Percentiles rank a stretch among this genome's conserved stretches.
Evolutionary conservation across 2,113 vertebrate genomes (phyloP).

Genomic region (Thermophis baileyi): DNA sequence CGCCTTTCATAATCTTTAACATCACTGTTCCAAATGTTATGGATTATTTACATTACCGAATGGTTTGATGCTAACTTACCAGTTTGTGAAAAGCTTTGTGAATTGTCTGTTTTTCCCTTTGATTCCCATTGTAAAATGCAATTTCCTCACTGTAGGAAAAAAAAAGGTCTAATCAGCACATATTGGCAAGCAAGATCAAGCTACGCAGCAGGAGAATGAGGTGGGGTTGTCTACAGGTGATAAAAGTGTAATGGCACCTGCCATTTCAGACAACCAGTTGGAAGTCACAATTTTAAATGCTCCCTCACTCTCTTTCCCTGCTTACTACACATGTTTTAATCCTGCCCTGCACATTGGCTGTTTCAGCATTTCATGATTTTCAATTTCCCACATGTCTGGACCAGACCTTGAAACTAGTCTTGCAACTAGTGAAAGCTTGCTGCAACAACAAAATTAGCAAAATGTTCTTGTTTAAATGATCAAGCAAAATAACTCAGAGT

Average conservation of each 20-base stretch:
- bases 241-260: background rate
- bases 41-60: background rate
- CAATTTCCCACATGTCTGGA: background rate
- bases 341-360: background rate
- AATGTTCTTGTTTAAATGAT: background rate
- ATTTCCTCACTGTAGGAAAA: slow-evolving; percentile 88
- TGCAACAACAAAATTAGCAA: background rate
- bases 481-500: background rate
- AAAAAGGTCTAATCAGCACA: background rate
- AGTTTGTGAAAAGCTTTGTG: slow-evolving; percentile 87
- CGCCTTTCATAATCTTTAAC: rapidly evolving
- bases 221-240: background rate
- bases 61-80: slow-evolving; percentile 69
- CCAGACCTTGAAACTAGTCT: background rate
- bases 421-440: background rate
- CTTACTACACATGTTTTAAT: background rate
- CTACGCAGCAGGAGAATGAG: background rate
- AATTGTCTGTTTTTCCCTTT: slow-evolving; percentile 92
- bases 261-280: background rate
- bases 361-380: background rate
- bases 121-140: slow-evolving; percentile 96
- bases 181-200: background rate
- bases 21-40: background rate
- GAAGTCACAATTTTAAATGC: background rate
- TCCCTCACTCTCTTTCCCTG: background rate